Base-by-base conservation (phyloP, 2,888 invertebrate genomes). In the Orchesella flavescens region DNA sequence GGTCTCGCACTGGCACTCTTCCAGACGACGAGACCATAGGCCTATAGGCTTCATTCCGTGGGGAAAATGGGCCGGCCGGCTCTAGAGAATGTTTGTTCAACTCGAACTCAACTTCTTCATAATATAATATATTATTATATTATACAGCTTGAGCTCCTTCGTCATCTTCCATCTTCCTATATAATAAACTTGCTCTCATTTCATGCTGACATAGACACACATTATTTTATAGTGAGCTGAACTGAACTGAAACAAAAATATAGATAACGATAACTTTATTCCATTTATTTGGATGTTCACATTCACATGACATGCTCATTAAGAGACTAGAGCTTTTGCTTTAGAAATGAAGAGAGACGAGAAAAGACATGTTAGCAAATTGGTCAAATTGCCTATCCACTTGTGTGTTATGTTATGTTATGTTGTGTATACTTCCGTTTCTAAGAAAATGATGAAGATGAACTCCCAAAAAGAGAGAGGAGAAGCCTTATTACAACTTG, bases 251-350 rank as follows among this genome's bases (percentile, higher is more conserved):
- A 69, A 53, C 69, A 69, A 69, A 53, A 69, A 49, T 53, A 69
- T 13, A 53, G 53, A 69, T 74, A 74, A 49, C 74, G 53, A n/a
- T n/a, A n/a, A n/a, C n/a, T n/a, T n/a, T n/a, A n/a, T 75, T 65
- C 19, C 65, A n/a, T 65, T 24, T 75, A n/a, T n/a, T n/a, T n/a
- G n/a, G 34, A 53, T 65, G 21, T 75, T 75, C 63, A 43, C 55
- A 75, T 75, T 75, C 63, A 43, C 55, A 75, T 75, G 75, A 75
- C 75, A 75, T 65, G 75, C 75, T 75, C 75, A 75, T 75, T 75
- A 65, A 65, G 53, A 17, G 34, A 7, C 49, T 75, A 65, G 53
- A 17, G 34, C 7, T 65, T 75, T 63, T 12, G 59, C 10, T 55
- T 55, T 13, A n/a, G 34, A 15, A 34, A 2, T 12, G 44, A 65